Conservation (phyloP, 2,888 invertebrate species). For the Homarus gammarus region DNA sequence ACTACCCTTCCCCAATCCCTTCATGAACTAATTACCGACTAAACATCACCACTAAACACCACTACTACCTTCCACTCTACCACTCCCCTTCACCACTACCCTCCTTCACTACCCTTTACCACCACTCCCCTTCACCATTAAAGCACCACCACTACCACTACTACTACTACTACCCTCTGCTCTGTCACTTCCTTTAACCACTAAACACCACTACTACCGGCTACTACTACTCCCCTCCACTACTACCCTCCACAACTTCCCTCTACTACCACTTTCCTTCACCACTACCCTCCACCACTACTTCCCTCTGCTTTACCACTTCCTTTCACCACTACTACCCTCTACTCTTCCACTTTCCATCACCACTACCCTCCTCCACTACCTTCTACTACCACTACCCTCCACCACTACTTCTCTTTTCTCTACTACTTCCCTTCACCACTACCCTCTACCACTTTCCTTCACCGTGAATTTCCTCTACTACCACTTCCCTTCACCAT, state of each 20-base stretch:
- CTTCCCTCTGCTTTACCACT: neutral
- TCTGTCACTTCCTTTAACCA: neutral
- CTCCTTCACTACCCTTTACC: neutral
- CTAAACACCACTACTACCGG: neutral
- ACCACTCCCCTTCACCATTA: neutral
- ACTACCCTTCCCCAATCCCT: too few species aligned
- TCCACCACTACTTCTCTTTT: neutral
- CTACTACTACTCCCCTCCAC: too few species aligned
- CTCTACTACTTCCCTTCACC: neutral
- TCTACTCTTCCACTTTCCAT: neutral
- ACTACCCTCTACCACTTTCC: neutral
- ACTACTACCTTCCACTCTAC: too few species aligned
- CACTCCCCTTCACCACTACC: too few species aligned
- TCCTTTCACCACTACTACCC: neutral
- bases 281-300: neutral
- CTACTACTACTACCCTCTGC: neutral
- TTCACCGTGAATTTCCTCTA: too few species aligned
- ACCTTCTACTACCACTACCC: neutral
- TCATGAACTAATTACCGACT: too few species aligned
- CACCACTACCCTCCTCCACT: neutral
- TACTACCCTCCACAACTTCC: neutral
- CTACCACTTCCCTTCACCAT: neutral
- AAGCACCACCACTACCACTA: neutral
- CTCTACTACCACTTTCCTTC: neutral
- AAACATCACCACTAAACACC: too few species aligned